These are phyloP conservation scores for Sebastes vulpes DNA, from an alignment of 2,797 vertebrate species.

Conservation along the genomic window DNA sequence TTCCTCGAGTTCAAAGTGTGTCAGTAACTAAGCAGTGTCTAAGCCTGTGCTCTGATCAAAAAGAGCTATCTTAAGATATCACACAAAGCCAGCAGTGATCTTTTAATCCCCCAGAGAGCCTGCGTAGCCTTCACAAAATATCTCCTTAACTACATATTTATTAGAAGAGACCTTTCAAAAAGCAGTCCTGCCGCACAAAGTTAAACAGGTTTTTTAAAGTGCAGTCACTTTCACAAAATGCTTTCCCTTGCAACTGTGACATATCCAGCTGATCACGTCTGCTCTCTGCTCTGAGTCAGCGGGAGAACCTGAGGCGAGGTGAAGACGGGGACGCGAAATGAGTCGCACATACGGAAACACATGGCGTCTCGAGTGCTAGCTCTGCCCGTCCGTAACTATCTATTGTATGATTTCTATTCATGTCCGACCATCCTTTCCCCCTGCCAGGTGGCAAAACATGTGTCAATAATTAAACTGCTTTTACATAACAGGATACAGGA, in stretches of 20 bases:
- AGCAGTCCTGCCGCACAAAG: conserved; percentile 46
- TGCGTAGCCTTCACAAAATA: conserved; percentile 74
- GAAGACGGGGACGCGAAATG: conserved; percentile 52
- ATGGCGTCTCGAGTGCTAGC: conserved; percentile 66
- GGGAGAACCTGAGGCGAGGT: conserved; percentile 40
- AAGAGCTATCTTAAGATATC: conserved; percentile 79
- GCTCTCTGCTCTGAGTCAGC: conserved; percentile 42
- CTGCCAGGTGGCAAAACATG: conserved; percentile 88
- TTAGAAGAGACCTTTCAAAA: conserved; percentile 71
- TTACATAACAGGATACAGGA: conserved; percentile 87
- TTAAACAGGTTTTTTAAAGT: conserved; percentile 64
- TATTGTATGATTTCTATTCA: conserved; percentile 81
- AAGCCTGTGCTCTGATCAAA: conserved; percentile 79
- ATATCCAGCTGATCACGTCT: conserved; percentile 41
- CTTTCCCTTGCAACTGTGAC: conserved; percentile 39
- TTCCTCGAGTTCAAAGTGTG: conserved; percentile 59
- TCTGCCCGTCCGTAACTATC: conserved; percentile 61
- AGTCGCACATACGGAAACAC: conserved; percentile 63
- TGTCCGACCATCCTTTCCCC: conserved; percentile 76
- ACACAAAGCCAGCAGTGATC: conserved; percentile 81
- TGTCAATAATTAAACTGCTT: conserved; percentile 89
- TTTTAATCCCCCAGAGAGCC: conserved; percentile 71
- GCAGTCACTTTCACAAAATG: conserved; percentile 45
- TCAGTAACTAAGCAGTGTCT: conserved; percentile 64
- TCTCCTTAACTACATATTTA: conserved; percentile 78